Conservation (phyloP, 37 sponge, comb jelly and placozoan species). For the Spongia lamella region DNA sequence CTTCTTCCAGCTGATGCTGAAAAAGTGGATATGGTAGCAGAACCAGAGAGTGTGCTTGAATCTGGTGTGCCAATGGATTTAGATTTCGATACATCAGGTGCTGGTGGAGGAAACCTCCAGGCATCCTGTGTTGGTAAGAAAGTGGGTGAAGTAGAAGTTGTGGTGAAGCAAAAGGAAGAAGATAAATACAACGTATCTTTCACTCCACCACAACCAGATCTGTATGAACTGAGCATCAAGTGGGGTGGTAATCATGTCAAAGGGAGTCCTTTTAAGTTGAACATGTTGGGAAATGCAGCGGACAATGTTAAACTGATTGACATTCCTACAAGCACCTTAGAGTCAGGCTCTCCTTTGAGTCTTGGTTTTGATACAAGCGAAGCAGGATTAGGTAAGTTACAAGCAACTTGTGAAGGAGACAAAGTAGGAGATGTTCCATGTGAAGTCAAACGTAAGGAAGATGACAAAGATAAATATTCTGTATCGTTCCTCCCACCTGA, state of each 20-base stretch:
- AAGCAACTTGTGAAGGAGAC: slow-evolving; percentile 37
- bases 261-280: slow-evolving; percentile 49
- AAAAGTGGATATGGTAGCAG: slow-evolving; percentile 40
- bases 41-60: slow-evolving; percentile 25
- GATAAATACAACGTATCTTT: slow-evolving; percentile 35
- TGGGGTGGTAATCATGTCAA: slow-evolving; percentile 51
- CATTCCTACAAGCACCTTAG: slow-evolving; percentile 2
- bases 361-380: slow-evolving; percentile 45
- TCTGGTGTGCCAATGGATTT: slow-evolving; percentile 6
- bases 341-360: slow-evolving; percentile 38
- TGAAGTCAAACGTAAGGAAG: slow-evolving; percentile 30
- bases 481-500: slow-evolving; percentile 23
- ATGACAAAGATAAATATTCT: slow-evolving; percentile 26
- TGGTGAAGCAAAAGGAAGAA: slow-evolving; percentile 3
- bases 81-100: slow-evolving; percentile 38
- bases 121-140: slow-evolving; percentile 46
- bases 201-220: slow-evolving; percentile 44
- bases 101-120: slow-evolving; percentile 42
- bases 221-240: slow-evolving; percentile 59
- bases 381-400: slow-evolving; percentile 65
- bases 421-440: slow-evolving; percentile 23
- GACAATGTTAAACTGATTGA: slow-evolving; percentile 54
- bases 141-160: slow-evolving; percentile 34
- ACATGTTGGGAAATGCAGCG: slow-evolving; percentile 47
- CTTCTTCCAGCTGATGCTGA: slow-evolving; percentile 38